phyloP scores from a whole-genome alignment of 2,797 vertebrate species.

The Denticeps clupeoides region DNA sequence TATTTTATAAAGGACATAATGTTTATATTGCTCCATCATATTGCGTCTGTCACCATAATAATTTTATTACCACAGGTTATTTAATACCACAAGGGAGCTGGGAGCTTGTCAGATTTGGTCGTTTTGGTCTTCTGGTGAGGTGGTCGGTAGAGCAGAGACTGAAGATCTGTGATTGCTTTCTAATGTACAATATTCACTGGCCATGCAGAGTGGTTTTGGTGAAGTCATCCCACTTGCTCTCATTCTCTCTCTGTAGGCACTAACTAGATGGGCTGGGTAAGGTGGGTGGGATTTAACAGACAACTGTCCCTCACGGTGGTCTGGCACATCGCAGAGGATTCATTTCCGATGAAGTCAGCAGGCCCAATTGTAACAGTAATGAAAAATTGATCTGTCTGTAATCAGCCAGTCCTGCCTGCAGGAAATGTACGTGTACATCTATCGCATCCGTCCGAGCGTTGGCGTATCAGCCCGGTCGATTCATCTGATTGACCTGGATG shows the following conservation, averaged over 20 bases:
- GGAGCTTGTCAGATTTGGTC: no score
- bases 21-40: no score
- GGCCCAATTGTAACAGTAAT: slow-evolving; percentile 31
- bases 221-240: slow-evolving; percentile 12
- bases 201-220: slow-evolving; percentile 17
- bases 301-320: no score
- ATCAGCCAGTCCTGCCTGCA: slow-evolving; percentile 23
- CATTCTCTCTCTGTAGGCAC: slow-evolving; percentile 13
- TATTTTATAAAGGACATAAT: no score
- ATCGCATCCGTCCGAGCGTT: slow-evolving; percentile 10
- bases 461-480: slow-evolving; percentile 21
- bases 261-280: slow-evolving; percentile 13
- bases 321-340: no score
- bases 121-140: no score
- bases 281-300: neutral
- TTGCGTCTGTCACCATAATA: no score
- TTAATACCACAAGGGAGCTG: no score
- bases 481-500: slow-evolving; percentile 23
- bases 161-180: slow-evolving; percentile 5
- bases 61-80: no score
- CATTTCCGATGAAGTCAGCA: no score
- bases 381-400: slow-evolving; percentile 43
- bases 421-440: slow-evolving; percentile 3
- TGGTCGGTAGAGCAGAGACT: slow-evolving; percentile 1
- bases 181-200: slow-evolving; percentile 19